These are phyloP conservation scores for Drosophila prosaltans DNA, from an alignment of 1,140 invertebrate species.

Conservation along the genomic window DNA sequence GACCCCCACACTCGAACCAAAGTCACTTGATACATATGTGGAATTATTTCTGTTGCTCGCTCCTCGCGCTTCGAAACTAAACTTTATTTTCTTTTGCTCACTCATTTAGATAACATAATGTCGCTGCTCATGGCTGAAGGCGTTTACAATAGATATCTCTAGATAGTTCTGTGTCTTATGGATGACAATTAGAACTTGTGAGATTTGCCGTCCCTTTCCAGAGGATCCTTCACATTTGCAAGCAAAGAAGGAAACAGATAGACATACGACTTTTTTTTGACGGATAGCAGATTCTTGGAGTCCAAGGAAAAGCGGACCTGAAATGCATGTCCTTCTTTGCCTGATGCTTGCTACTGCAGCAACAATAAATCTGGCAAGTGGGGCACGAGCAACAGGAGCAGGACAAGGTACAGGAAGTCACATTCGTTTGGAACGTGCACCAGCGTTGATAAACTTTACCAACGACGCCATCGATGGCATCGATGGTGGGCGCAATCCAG, in stretches of 20 bases:
- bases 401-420: slow-evolving; percentile 8
- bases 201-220: background rate
- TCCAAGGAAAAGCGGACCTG: slow-evolving; percentile 37
- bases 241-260: background rate
- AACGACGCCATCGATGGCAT: slow-evolving; percentile 6
- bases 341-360: slow-evolving; percentile 35
- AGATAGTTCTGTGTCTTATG: slow-evolving; percentile 1
- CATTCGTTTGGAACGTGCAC: slow-evolving; percentile 6
- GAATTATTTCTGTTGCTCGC: background rate
- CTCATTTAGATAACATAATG: slow-evolving; percentile 8
- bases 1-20: background rate
- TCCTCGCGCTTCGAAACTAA: background rate
- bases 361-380: slow-evolving; percentile 43
- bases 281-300: slow-evolving; percentile 8
- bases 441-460: slow-evolving; percentile 20
- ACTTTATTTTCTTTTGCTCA: background rate
- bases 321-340: slow-evolving; percentile 62
- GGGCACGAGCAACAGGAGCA: slow-evolving; percentile 9
- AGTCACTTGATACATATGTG: background rate
- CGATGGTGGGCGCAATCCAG: slow-evolving; percentile 20
- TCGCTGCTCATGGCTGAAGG: slow-evolving; percentile 1
- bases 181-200: slow-evolving; percentile 2
- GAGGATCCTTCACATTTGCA: background rate
- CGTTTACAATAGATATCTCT: background rate
- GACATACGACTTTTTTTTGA: background rate